Evolutionary conservation across 2,888 invertebrate species (phyloP).

Genomic region (Lasioglossum morio): DNA sequence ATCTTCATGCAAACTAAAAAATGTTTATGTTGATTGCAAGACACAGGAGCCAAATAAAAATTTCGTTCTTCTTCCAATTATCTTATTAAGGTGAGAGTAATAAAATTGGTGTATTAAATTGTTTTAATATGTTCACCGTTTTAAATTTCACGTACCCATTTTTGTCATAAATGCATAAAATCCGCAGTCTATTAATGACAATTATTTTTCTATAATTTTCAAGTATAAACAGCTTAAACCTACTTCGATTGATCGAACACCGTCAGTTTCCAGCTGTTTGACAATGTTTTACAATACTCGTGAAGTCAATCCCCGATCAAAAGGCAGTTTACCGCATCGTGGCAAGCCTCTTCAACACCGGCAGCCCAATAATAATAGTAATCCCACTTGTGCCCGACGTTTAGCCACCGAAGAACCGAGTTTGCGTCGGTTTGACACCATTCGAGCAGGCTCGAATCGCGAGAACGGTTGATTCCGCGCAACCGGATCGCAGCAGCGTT

Average conservation of each 20-base stretch:
- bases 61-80: too few species aligned
- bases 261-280: neutral
- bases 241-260: neutral
- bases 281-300: neutral
- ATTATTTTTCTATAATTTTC: neutral
- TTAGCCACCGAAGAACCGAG: neutral
- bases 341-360: neutral
- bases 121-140: too few species aligned
- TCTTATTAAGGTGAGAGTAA: too few species aligned
- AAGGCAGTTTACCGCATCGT: neutral
- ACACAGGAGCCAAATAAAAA: too few species aligned
- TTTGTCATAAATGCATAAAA: too few species aligned
- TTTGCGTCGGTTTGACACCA: neutral
- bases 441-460: neutral
- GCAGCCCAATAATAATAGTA: neutral
- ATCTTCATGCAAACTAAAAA: too few species aligned
- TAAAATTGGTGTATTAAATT: too few species aligned
- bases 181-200: too few species aligned
- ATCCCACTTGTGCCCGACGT: neutral
- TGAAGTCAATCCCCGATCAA: neutral
- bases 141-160: too few species aligned
- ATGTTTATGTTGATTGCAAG: too few species aligned
- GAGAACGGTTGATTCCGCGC: neutral
- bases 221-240: neutral
- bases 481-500: neutral